Conservation (phyloP, 2,888 invertebrate genomes). For the Quadroppia sp. region DNA sequence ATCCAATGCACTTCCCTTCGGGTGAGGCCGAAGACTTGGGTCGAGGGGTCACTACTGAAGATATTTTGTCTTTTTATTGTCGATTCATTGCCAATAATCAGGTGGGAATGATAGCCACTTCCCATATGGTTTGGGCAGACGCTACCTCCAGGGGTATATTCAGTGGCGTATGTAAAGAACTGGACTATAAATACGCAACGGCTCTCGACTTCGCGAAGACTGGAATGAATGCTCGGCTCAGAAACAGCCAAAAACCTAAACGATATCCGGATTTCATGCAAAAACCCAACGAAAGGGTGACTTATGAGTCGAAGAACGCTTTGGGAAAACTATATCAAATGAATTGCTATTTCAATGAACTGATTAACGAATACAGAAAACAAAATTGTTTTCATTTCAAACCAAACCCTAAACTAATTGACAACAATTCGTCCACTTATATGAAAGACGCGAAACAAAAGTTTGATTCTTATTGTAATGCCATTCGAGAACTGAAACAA, state of each 20-base stretch:
- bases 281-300: slow-evolving; percentile 47
- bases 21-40: slow-evolving; percentile 6
- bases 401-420: slow-evolving; percentile 28
- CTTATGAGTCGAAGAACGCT: slow-evolving; percentile 50
- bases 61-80: slow-evolving; percentile 52
- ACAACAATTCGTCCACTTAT: slow-evolving; percentile 41
- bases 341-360: slow-evolving; percentile 42
- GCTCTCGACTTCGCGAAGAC: slow-evolving; percentile 53
- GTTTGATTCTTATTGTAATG: slow-evolving; percentile 40
- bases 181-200: slow-evolving; percentile 48
- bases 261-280: slow-evolving; percentile 49
- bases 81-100: slow-evolving; percentile 51
- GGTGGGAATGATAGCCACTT: slow-evolving; percentile 51
- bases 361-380: slow-evolving; percentile 36
- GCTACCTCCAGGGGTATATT: slow-evolving; percentile 48
- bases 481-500: slow-evolving; percentile 36
- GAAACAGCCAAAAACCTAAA: slow-evolving; percentile 11
- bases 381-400: background rate
- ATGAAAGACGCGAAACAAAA: slow-evolving; percentile 38
- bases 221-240: slow-evolving; percentile 48
- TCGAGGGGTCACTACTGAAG: slow-evolving; percentile 43
- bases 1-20: slow-evolving; percentile 38
- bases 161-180: slow-evolving; percentile 46
- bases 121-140: slow-evolving; percentile 51
- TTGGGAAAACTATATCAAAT: slow-evolving; percentile 50